Evolutionary conservation across 2,113 vertebrate species (phyloP), one percentile per base, ranked within the genome.

Genomic region (Isichthys henryi): DNA sequence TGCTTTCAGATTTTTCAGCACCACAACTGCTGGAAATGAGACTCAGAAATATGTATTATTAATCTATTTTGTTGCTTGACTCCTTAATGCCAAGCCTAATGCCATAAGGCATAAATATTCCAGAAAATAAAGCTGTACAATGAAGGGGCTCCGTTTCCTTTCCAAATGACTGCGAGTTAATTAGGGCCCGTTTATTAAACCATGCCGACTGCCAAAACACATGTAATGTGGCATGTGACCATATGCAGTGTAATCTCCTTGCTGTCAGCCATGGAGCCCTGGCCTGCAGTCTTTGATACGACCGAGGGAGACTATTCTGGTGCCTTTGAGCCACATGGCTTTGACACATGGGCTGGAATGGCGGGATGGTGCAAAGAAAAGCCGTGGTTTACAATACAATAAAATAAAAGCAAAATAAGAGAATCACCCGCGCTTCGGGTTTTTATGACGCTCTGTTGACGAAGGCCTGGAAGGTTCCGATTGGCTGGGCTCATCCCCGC

Each of bases 31-130:
- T 88, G 56, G 56, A 66, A 88, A 88, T 23, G 35, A 35, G 35
- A 19, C 52, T 88, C 49, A 45, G 31, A 88, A 58, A 88, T 45
- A 45, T 58, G 49, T 62, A 88, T 88, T 62, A 88, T 88, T 88
- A 53, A 88, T 88, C 58, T 62, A 88, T 88, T n/a, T 58, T 23
- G 31, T 52, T 87, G 56, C 17, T 87, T 58, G 83, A 6, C 45
- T 49, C 83, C 31, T 50, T 39, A 19, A 50, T 52, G 48, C 11
- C 85, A 31, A 87, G 50, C 27, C 85, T 53, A 35, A 13, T 43
- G 31, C 19, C 27, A 87, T 11, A 87, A 87, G 15, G 48, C 49
- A 27, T 17, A 50, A n/a, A 86, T 48, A 48, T 48, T 31, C 43
- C 48, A 86, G 48, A 50, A 86, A 85, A 86, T 43, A 39, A 17